Evolutionary conservation across 2,888 invertebrate genomes (phyloP), one percentile per base, ranked within the genome.

Genomic region (Exocentrus adspersus): DNA sequence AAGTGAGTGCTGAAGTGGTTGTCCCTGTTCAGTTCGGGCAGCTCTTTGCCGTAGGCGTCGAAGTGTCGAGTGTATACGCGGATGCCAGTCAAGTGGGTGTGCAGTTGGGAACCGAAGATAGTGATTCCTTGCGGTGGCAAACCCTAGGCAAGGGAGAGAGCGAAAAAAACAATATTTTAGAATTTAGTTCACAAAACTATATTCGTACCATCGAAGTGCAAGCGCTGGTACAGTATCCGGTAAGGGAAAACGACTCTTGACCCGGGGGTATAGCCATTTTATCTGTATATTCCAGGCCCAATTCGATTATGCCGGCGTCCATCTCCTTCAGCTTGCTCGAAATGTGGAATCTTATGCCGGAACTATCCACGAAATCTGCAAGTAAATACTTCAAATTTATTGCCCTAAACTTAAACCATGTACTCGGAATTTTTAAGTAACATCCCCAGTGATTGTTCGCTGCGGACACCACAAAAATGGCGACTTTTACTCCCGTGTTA

Each of bases 1-100:
- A 97, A 99, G 85, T 99, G 98, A 0, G 97, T 94, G 60, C 96
- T 97, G 83, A 95, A 99, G 82, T 97, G 98, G 81, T 94, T 87
- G 82, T 99, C 99, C 65, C 91, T 86, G 83, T 98, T 98, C 12
- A 99, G 83, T 71, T 90, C 86, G 0, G 91, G 89, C 46, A 98
- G 83, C 81, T 98, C 97, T 10, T 87, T 84, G 1, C 94, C 94
- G 67, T 90, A 87, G 10, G 97, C 87, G 59, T 76, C 76, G 51
- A 93, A 87, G 80, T 98, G 97, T 45, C 93, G 87, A 0, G 98
- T 98, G 79, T 89, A 86, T 0, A 97, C 92, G 65, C 90, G 88
- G 0, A 87, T 87, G 0, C 98, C 98, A 0, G 95, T 93, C 75
- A 97, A 83, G 83, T 99, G 99, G 0, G 98, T 97, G 82, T 99